Evolutionary conservation across 2,113 vertebrate species (phyloP), one percentile per base, ranked within the genome.

Genomic region (Platichthys flesus): DNA sequence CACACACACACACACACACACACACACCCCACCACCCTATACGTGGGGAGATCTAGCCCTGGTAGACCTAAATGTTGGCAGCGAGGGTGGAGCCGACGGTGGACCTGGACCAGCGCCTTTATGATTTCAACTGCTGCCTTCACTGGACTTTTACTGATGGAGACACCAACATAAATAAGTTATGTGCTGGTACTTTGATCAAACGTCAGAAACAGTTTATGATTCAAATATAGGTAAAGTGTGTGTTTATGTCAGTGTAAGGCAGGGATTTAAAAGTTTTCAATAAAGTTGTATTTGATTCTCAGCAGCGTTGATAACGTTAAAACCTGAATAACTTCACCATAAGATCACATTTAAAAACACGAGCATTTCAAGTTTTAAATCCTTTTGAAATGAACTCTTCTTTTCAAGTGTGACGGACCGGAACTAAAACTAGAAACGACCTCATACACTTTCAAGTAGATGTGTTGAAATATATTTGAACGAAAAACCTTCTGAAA

Each of bases 61-160:
- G 67, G 79, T 37, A 86, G 78, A 90, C 83, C 82, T 72, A 89
- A 69, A 90, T 87, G 79, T 81, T 83, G 84, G 81, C 60, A 65
- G 49, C 69, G 77, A 59, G 72, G 80, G 82, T 85, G 84, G 74
- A 81, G 79, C 72, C 79, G 85, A 79, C 6, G 62, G 67, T 76
- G 51, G 79, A 67, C 57, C 62, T 74, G 26, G 42, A 60, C 54
- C 58, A 80, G 16, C 4, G 58, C 31, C 57, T 69, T 78, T 42
- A 26, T 74, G 57, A 82, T 76, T 76, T 73, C 37, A 77, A 52
- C 63, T 81, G n/a, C 42, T 85, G 40, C 71, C 72, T 83, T 74
- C 47, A 49, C 35, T 31, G 31, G 31, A 7, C 6, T 31, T 31
- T 31, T 7, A 31, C 31, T 67, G 55, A 84, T 64, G 28, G 40